Conservation (phyloP, 1,140 invertebrate species). For the Drosophila santomea region DNA sequence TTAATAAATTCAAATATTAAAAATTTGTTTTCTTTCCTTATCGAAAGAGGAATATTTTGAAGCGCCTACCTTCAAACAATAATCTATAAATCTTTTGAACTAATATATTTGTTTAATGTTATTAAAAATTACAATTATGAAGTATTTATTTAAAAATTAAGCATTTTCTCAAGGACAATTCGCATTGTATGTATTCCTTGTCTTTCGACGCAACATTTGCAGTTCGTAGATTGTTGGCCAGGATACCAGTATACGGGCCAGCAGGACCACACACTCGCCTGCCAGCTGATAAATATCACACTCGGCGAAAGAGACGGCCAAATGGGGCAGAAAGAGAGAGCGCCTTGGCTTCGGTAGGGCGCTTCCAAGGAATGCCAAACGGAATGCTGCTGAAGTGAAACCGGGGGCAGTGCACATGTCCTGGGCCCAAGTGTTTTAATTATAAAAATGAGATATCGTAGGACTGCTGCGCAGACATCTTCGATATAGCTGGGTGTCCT, state of each 20-base stretch:
- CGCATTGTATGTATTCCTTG: background rate
- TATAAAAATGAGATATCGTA: constrained; percentile 62
- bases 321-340: background rate
- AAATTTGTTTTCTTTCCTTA: too few species aligned
- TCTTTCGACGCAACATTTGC: constrained; percentile 7
- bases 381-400: constrained; percentile 37
- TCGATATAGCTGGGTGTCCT: constrained; percentile 29
- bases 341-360: constrained; percentile 23
- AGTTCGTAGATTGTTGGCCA: constrained; percentile 39
- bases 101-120: too few species aligned
- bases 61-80: too few species aligned
- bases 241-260: constrained; percentile 53
- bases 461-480: constrained; percentile 44
- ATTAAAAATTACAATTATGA: background rate
- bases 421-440: constrained; percentile 60
- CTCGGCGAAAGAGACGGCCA: constrained; percentile 3
- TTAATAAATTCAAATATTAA: too few species aligned
- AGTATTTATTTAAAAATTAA: background rate
- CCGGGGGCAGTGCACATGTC: constrained; percentile 34
- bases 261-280: constrained; percentile 52
- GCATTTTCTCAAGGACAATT: background rate
- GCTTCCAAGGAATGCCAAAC: constrained; percentile 44
- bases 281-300: constrained; percentile 59
- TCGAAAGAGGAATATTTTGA: too few species aligned
- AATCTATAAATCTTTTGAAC: too few species aligned